phyloP scores from a whole-genome alignment of 2,113 vertebrate species.

The Neogale vison region DNA sequence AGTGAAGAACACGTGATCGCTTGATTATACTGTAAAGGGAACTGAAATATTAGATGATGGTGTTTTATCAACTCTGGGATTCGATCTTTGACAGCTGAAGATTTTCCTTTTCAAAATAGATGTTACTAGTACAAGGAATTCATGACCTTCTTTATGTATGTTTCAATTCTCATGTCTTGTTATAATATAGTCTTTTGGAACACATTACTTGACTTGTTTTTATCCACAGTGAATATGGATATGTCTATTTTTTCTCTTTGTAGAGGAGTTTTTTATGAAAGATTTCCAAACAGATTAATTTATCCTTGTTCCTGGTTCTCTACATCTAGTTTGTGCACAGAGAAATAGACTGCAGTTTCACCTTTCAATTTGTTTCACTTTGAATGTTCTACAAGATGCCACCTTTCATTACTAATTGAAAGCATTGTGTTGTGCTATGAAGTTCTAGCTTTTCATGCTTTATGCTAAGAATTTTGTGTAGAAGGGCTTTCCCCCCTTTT shows the following conservation, averaged over 20 bases:
- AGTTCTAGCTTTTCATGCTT: conserved; percentile 51
- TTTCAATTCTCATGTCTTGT: conserved; percentile 36
- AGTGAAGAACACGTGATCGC: not conserved
- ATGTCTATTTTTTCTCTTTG: conserved; percentile 32
- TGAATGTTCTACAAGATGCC: not conserved
- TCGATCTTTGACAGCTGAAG: conserved; percentile 21
- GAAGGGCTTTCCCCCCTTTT: conserved; percentile 40
- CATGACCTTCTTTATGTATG: conserved; percentile 24
- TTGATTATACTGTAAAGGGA: not conserved
- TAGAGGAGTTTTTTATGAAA: conserved; percentile 13
- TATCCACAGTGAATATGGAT: conserved; percentile 26
- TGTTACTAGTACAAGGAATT: conserved; percentile 16
- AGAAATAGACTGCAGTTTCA: conserved; percentile 24
- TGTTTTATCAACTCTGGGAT: conserved; percentile 22
- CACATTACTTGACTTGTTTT: conserved; percentile 41
- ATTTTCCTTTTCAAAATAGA: conserved; percentile 62
- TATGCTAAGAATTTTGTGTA: conserved; percentile 43
- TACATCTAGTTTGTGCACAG: conserved; percentile 23
- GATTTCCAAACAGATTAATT: conserved; percentile 50
- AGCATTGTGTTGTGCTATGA: conserved; percentile 30
- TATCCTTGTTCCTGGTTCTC: conserved; percentile 16
- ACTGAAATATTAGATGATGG: conserved; percentile 17
- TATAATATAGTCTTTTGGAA: conserved; percentile 59
- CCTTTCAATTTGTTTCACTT: conserved; percentile 50
- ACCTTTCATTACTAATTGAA: conserved; percentile 50